Percentiles rank a stretch among this genome's conserved stretches.
These are phyloP conservation scores for Branchellion lobata DNA, from an alignment of 2,888 invertebrate species.

Conservation along the genomic window DNA sequence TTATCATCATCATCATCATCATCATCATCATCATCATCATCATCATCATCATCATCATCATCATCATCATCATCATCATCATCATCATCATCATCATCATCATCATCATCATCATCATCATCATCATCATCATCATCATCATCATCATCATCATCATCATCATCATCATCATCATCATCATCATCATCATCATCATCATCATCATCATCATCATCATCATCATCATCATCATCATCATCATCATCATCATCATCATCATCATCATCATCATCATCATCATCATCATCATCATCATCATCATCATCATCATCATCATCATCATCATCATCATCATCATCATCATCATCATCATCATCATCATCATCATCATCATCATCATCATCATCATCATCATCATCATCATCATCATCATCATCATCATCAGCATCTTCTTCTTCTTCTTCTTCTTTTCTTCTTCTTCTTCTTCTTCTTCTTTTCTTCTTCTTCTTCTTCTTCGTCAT, in stretches of 20 bases:
- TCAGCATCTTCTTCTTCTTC: too few species aligned
- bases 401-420: constrained; percentile 4
- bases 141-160: constrained; percentile 43
- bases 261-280: constrained; percentile 37
- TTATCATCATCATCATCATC: constrained; percentile 32
- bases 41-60: constrained; percentile 10
- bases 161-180: constrained; percentile 19
- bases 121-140: constrained; percentile 41
- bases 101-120: constrained; percentile 5
- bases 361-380: constrained; percentile 16
- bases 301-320: constrained; percentile 33
- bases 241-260: constrained; percentile 37
- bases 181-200: constrained; percentile 34
- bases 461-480: too few species aligned
- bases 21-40: constrained; percentile 20
- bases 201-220: constrained; percentile 32
- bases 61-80: constrained; percentile 18
- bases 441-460: neutral
- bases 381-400: constrained; percentile 25
- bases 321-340: constrained; percentile 28
- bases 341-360: constrained; percentile 32
- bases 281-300: constrained; percentile 34
- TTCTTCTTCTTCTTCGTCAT: too few species aligned
- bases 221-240: neutral
- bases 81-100: constrained; percentile 15